phyloP scores from a whole-genome alignment of 2,888 invertebrate genomes.

The Platycheirus rosarum region DNA sequence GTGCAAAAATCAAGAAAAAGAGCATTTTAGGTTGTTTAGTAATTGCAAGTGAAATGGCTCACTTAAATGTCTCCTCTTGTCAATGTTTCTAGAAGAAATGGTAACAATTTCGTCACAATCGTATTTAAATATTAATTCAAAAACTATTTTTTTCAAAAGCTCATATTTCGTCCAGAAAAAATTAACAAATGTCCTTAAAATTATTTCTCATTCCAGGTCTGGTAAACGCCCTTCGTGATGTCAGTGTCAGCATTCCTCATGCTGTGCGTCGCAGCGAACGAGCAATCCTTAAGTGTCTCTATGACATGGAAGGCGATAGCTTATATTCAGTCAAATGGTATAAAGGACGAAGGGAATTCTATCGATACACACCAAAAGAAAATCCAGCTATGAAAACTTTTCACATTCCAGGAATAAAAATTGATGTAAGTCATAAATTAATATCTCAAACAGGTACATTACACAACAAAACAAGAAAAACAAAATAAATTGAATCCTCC shows the following conservation, averaged over 20 bases:
- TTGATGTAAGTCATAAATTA: slow-evolving; percentile 87
- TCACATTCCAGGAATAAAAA: slow-evolving; percentile 87
- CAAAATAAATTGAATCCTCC: neutral
- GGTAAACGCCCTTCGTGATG: slow-evolving; percentile 84
- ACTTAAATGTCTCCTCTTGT: too few species aligned
- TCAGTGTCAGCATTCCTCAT: slow-evolving; percentile 86
- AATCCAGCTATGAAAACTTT: slow-evolving; percentile 88
- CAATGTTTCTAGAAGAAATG: too few species aligned
- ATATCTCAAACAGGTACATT: neutral
- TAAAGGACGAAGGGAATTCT: slow-evolving; percentile 91
- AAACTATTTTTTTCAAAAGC: too few species aligned
- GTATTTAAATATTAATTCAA: too few species aligned
- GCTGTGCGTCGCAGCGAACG: slow-evolving; percentile 86
- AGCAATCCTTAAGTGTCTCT: slow-evolving; percentile 87
- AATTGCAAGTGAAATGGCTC: too few species aligned
- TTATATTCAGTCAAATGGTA: slow-evolving; percentile 95
- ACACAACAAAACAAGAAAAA: neutral
- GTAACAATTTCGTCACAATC: too few species aligned
- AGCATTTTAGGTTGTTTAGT: too few species aligned
- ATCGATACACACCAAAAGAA: slow-evolving; percentile 90
- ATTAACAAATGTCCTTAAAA: too few species aligned
- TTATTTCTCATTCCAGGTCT: slow-evolving; percentile 76
- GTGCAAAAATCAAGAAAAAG: too few species aligned
- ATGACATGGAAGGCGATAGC: slow-evolving; percentile 90
- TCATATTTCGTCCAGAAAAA: too few species aligned